Base-by-base conservation (phyloP, 2,888 invertebrate genomes). In the Hyposoter dolosus region DNA sequence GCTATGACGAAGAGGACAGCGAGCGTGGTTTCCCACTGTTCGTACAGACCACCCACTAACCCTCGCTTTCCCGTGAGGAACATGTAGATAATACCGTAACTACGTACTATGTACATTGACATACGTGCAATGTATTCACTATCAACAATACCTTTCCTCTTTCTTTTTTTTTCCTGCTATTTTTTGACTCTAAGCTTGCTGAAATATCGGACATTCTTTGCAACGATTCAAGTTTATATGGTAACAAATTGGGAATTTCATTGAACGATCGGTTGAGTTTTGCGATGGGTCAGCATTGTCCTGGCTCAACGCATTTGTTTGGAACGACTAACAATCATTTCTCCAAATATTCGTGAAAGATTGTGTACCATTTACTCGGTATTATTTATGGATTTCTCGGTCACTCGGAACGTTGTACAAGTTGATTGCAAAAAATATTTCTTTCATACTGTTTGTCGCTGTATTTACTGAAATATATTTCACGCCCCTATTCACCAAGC, bases 1-100 rank as follows among this genome's bases (percentile, higher is more conserved):
- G 68, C 82, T 82, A 86, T 86, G 82, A 86, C 84, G 84, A 84
- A 86, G 83, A 86, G 86, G 86, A 84, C 86, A 86, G 86, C 71
- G 63, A 72, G 71, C 86, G 77, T 63, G 84, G 82, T 82, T 86
- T 75, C 76, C 86, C 82, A 80, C 56, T 43, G 72, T 74, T 82
- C 85, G 76, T 80, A n/a, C 47, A 71, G 84, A 82, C 82, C 71
- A 80, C 65, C 84, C 82, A 32, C 63, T 28, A 40, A 71, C 43
- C 32, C 79, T 72, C 53, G 65, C 78, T 66, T 75, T 66, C 45
- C 63, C 56, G 40, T 45, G 65, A 75, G 68, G 45, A 66, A 19
- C 28, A 45, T 43, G 9, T 43, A 56, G 53, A 72, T 66, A 56
- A 23, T 76, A 10, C 56, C 45, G 60, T 74, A 53, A 79, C 50